A percentile compares a stretch with the other conserved stretches of the same genome.
Evolutionary conservation across 2,888 invertebrate species (phyloP).

Genomic region (Ceraclea dissimilis): DNA sequence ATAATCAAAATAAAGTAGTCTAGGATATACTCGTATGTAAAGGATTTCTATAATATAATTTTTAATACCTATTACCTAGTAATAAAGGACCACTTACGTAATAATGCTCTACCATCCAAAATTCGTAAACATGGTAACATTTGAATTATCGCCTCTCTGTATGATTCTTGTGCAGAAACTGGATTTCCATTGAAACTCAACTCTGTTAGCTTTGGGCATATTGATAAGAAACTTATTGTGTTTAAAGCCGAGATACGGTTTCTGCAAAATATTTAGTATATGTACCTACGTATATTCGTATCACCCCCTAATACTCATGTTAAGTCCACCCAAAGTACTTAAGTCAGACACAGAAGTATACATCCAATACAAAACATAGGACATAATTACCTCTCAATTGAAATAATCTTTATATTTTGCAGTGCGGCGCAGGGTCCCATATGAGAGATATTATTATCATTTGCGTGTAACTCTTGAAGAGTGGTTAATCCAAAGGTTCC

Average conservation of each 20-base stretch:
- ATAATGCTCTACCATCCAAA: conserved; percentile 31
- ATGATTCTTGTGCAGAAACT: conserved; percentile 32
- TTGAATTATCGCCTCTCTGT: conserved; percentile 34
- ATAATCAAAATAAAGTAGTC: too few relatives aligned
- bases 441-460: conserved; percentile 55
- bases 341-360: not conserved
- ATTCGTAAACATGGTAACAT: conserved; percentile 35
- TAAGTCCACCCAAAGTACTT: too few relatives aligned
- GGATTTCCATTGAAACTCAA: conserved; percentile 38
- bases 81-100: not conserved
- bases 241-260: conserved; percentile 32
- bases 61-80: too few relatives aligned
- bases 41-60: too few relatives aligned
- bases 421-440: conserved; percentile 55
- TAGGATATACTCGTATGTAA: too few relatives aligned
- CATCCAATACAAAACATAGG: not conserved
- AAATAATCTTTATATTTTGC: conserved; percentile 46
- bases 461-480: conserved; percentile 54
- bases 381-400: conserved; percentile 38
- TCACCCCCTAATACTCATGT: too few relatives aligned
- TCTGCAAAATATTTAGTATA: conserved; percentile 27
- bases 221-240: conserved; percentile 32
- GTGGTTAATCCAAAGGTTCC: conserved; percentile 58
- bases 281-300: not conserved
- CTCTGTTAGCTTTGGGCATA: conserved; percentile 33